Base-by-base conservation (phyloP, 35 echinoderm and acorn worm genomes). In the Apostichopus parvimensis region DNA sequence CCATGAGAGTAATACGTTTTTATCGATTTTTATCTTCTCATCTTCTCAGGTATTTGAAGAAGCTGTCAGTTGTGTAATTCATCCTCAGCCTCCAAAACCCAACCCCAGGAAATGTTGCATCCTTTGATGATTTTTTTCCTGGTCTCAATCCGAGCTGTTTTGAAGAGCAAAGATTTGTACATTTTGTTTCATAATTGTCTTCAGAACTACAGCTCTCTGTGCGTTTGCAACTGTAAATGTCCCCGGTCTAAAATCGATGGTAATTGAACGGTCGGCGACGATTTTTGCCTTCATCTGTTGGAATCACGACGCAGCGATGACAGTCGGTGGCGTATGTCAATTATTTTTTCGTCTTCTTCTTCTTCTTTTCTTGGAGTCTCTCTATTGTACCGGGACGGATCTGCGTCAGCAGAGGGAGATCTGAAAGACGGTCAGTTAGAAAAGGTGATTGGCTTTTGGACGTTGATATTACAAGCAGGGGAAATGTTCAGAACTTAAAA, bases 41-140 rank as follows among this genome's bases (percentile, higher is more conserved):
- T 18, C 57, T 1, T 82, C 68, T 6, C 95, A 95, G 95, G 87
- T 95, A 65, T 95, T 95, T 91, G 95, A 95, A 93, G 92, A 93
- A 62, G 95, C 95, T 52, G 95, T 93, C 13, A 90, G 53, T 57
- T 73, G 86, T 20, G 92, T 95, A 53, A 88, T 95, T 71, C 93
- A 91, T 68, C 95, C 95, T n/a, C 92, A 80, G 64, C 57, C 59
- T 56, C 79, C 83, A 5, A 92, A 92, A 70, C 34, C 61, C 34
- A 17, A 22, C 34, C 21, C 57, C 60, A 88, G 15, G 64, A 83
- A 53, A 53, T 92, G 91, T 73, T 55, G 73, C 54, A 82, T 92
- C 14, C 79, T 92, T 71, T 92, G 91, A 92, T 92, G 28, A 45
- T 45, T 45, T 45, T 45, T 45, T 77, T 66, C 17, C 68, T 55